A percentile compares a stretch with the other conserved stretches of the same genome.
Evolutionary conservation across 2,797 vertebrate species (phyloP).

Genomic region (Callimico goeldii): DNA sequence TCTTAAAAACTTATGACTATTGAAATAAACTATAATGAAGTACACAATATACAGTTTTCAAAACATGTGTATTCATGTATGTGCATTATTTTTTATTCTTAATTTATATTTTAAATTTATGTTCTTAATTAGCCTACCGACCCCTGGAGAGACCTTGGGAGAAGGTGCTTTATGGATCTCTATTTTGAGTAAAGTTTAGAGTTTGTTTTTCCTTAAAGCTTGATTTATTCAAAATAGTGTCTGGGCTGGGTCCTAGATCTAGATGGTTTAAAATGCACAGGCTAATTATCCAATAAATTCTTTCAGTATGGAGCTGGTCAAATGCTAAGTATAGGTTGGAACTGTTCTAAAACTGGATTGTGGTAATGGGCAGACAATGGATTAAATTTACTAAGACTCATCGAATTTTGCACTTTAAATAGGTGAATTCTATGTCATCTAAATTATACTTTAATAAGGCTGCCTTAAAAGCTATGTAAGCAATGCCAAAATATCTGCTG

Average conservation of each 20-base stretch:
- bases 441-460: neutral
- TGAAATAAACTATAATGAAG: neutral
- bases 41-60: neutral
- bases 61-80: neutral
- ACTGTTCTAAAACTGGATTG: neutral
- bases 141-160: neutral
- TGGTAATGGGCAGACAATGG: neutral
- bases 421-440: neutral
- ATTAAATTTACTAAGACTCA: neutral
- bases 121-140: neutral
- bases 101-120: neutral
- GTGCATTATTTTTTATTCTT: neutral
- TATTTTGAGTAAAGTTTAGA: constrained; percentile 15
- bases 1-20: neutral
- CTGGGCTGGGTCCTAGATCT: neutral
- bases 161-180: neutral
- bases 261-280: constrained; percentile 21
- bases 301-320: neutral
- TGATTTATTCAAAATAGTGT: neutral
- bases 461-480: neutral
- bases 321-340: neutral
- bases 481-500: neutral
- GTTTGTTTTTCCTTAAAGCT: constrained; percentile 34
- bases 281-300: neutral
- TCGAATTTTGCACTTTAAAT: neutral